Evolutionary conservation across 2,888 invertebrate species (phyloP).

Genomic region (Tubulanus polymorphus): DNA sequence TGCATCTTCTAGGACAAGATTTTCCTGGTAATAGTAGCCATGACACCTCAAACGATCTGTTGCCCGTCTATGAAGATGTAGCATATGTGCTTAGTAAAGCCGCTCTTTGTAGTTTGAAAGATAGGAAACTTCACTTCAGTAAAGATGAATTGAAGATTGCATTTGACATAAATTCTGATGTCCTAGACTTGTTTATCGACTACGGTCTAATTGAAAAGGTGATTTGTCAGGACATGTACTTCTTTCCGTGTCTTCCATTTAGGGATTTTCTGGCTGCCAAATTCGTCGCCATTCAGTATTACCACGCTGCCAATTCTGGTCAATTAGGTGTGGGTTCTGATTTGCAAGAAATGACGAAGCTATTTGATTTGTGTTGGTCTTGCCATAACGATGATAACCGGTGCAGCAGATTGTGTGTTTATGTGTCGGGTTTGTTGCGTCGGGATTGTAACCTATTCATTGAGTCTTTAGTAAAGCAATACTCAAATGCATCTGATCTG

Average conservation of each 20-base stretch:
- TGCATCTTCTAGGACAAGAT: neutral
- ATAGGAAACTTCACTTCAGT: neutral
- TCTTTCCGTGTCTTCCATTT: neutral
- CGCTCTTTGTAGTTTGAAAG: neutral
- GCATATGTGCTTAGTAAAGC: neutral
- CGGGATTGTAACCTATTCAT: neutral
- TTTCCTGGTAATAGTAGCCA: too few relatives aligned
- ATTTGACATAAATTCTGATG: neutral
- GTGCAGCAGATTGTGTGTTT: neutral
- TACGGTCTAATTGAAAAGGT: neutral
- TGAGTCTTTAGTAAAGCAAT: neutral
- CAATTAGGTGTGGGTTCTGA: neutral
- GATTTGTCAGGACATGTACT: neutral
- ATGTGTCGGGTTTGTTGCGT: neutral
- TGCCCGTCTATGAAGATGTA: neutral
- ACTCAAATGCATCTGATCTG: neutral
- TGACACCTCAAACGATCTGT: neutral
- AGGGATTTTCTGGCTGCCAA: neutral
- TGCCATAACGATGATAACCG: neutral
- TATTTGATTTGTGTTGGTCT: neutral
- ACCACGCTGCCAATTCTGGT: neutral
- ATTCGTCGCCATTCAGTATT: conserved; percentile 1
- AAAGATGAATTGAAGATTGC: neutral
- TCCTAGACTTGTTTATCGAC: neutral
- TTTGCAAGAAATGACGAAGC: neutral